A percentile compares a stretch with the other conserved stretches of the same genome.
Conservation (phyloP, 2,113 vertebrate genomes). For the Dicerorhinus sumatrensis region DNA sequence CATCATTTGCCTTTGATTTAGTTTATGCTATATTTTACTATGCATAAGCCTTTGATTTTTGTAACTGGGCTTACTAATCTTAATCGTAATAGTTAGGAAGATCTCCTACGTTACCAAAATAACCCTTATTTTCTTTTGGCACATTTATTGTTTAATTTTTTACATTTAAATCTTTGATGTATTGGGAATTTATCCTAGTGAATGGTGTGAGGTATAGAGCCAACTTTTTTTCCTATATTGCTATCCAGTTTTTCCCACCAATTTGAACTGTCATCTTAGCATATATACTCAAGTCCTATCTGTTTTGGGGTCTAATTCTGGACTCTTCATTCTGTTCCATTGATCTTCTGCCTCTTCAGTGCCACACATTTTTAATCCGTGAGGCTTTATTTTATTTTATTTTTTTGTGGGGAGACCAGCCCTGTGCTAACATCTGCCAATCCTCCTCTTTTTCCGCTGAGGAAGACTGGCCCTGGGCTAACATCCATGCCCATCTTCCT, state of each 20-base stretch:
- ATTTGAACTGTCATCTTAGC: background rate
- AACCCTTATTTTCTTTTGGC: background rate
- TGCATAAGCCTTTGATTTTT: background rate
- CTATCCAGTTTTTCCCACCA: background rate
- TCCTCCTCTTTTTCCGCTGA: too few relatives aligned
- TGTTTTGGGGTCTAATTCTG: background rate
- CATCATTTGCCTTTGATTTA: slow-evolving; percentile 29
- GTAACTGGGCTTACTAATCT: background rate
- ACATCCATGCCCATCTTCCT: too few relatives aligned
- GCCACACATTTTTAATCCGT: background rate
- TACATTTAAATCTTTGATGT: slow-evolving; percentile 31
- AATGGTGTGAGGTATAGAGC: background rate
- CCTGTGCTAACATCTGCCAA: too few relatives aligned
- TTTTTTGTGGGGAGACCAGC: too few relatives aligned
- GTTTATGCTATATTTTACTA: background rate
- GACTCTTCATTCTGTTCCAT: background rate
- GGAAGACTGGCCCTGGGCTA: too few relatives aligned
- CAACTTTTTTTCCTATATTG: background rate
- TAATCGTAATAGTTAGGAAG: background rate
- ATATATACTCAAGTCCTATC: background rate
- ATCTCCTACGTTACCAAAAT: background rate
- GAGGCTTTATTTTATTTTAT: background rate
- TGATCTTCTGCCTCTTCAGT: background rate
- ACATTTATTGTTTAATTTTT: background rate
- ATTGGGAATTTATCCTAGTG: slow-evolving; percentile 4